Evolutionary conservation across 2,888 invertebrate species (phyloP), one percentile per base, ranked within the genome.

Genomic region (Argyresthia albistria): DNA sequence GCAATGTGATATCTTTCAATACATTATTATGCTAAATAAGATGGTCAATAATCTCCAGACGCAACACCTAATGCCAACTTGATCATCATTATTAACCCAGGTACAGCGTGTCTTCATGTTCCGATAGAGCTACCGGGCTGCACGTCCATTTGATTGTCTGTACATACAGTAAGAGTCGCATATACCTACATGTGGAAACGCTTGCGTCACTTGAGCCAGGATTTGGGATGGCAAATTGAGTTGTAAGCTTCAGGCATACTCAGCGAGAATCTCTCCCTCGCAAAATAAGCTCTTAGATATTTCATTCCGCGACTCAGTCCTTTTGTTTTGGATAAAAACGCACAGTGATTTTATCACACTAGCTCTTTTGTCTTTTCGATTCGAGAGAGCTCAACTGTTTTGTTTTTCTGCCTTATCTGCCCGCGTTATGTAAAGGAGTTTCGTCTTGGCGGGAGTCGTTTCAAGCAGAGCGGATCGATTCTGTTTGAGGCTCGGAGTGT

Each of bases 181-280:
- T 25, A 25, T 25, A n/a, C 8, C 15, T 46, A 37, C n/a, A 36
- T 37, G 48, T 48, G 36, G 46, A 48, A 35, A 35, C 35, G 14
- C 14, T 48, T 25, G 35, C 48, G 48, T 48, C 48, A 48, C 60
- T 65, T 73, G 71, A 77, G 72, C 77, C 76, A 63, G 75, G 76
- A 72, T 77, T 77, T 74, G 66, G 65, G 66, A 63, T 65, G 69
- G 69, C 69, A 76, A 78, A 78, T 78, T 77, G 77, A 72, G 74
- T 76, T 70, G 72, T 75, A 76, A 77, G 76, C 77, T 74, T 36
- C 39, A 15, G 37, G 35, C 48, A 37, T 48, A 48, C 48, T 48
- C 48, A 15, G 48, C 37, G 15, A 37, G 48, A 48, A 37, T 48
- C 48, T 11, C 36, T 25, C 37, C 15, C 37, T 48, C 48, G 37